phyloP scores from a whole-genome alignment of 2,888 invertebrate genomes.

The Thera britannica region DNA sequence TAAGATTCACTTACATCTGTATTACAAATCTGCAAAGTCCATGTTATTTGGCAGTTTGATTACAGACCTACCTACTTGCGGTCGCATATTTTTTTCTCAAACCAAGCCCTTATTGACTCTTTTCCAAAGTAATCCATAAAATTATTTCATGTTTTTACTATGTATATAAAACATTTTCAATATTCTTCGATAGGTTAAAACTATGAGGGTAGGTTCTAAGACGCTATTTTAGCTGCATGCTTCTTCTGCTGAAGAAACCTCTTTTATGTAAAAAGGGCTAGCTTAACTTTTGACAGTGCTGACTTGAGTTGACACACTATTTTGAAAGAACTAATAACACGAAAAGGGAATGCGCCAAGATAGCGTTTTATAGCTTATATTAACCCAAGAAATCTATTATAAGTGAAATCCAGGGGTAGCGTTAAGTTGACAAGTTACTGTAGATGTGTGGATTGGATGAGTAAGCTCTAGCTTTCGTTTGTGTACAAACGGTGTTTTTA shows the following conservation, averaged over 20 bases:
- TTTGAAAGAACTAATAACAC: not conserved
- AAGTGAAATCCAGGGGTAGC: constrained; percentile 29
- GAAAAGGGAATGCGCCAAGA: not conserved
- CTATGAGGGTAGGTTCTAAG: not conserved
- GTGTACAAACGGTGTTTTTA: constrained; percentile 63
- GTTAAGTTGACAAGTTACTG: constrained; percentile 37
- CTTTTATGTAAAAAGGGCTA: too few relatives aligned
- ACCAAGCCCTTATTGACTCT: too few relatives aligned
- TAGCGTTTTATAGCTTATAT: constrained; percentile 3
- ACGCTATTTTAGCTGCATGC: not conserved
- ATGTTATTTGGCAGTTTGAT: too few relatives aligned
- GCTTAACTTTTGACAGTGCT: too few relatives aligned
- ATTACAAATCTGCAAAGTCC: too few relatives aligned
- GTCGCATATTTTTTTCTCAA: too few relatives aligned
- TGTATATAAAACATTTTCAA: not conserved
- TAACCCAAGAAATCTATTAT: constrained; percentile 9
- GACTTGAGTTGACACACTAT: too few relatives aligned
- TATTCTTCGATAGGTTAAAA: not conserved
- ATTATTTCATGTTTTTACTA: not conserved
- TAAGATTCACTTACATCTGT: not conserved
- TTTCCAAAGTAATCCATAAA: too few relatives aligned
- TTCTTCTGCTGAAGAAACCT: not conserved
- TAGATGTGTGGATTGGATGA: constrained; percentile 37
- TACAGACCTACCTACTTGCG: too few relatives aligned
- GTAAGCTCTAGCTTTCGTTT: constrained; percentile 45